Evolutionary conservation across 2,113 vertebrate genomes (phyloP).

Genomic region (Hystrix cristata): DNA sequence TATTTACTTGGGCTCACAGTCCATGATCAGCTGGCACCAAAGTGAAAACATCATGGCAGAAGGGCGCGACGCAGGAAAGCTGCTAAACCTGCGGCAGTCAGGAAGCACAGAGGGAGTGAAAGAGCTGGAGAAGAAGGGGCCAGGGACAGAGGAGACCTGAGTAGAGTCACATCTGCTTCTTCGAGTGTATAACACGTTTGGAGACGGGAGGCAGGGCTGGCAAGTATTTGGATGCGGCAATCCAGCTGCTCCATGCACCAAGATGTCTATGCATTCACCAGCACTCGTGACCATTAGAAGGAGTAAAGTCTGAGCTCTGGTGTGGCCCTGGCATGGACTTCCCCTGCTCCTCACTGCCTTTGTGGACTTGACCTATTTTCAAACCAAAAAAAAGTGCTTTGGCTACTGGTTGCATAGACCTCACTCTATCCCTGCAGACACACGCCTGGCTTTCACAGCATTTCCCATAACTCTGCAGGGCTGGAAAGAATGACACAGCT

Average conservation of each 20-base stretch:
- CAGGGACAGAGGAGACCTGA: neutral
- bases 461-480: slow-evolving; percentile 64
- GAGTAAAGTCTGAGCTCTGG: neutral
- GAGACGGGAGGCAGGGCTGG: neutral
- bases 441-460: slow-evolving; percentile 59
- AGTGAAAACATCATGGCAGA: neutral
- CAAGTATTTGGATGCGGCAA: neutral
- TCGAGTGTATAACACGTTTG: neutral
- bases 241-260: neutral
- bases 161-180: neutral
- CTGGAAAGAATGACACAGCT: slow-evolving; percentile 76
- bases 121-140: neutral
- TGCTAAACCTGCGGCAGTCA: neutral
- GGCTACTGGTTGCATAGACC: slow-evolving; percentile 7
- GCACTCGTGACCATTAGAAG: neutral
- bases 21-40: neutral
- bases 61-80: neutral
- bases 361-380: slow-evolving; percentile 73
- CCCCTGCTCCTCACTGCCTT: neutral
- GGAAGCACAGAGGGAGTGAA: neutral
- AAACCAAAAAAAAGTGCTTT: neutral
- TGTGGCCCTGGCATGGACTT: neutral
- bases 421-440: neutral
- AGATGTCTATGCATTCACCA: neutral
- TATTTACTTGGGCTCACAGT: neutral